These are phyloP conservation scores for Drosophila miranda DNA, from an alignment of 1,140 invertebrate genomes.

Conservation along the genomic window DNA sequence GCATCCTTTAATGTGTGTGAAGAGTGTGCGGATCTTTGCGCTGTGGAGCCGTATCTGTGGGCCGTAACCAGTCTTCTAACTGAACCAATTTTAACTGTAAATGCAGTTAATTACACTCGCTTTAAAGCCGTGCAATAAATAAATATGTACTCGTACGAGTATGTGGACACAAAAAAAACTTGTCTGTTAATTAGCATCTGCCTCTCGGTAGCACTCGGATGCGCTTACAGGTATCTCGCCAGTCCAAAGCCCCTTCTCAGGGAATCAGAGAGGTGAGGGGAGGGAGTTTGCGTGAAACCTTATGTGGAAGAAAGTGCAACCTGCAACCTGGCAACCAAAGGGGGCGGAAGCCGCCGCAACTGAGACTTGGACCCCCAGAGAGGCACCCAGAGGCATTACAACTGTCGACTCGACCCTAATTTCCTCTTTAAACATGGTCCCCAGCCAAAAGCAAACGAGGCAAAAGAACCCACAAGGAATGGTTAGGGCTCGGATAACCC, in stretches of 20 bases:
- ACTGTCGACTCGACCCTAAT: conserved; percentile 51
- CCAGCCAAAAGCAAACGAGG: conserved; percentile 22
- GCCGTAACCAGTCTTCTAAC: conserved; percentile 21
- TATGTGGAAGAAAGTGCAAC: neutral
- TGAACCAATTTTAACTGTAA: conserved; percentile 56
- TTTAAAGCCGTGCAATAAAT: conserved; percentile 30
- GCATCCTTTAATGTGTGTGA: conserved; percentile 11
- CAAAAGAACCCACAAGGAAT: conserved; percentile 22
- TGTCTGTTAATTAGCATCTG: conserved; percentile 52
- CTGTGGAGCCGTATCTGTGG: neutral
- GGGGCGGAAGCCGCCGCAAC: conserved; percentile 42
- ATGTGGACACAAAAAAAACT: conserved; percentile 25
- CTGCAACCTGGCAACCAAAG: conserved; percentile 26
- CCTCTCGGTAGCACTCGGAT: conserved; percentile 1
- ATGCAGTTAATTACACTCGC: conserved; percentile 44
- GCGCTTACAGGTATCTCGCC: too few species aligned
- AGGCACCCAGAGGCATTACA: conserved; percentile 16
- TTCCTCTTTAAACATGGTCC: conserved; percentile 64
- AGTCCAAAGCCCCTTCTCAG: too few species aligned
- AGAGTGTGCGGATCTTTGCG: neutral
- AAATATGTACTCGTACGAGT: conserved; percentile 25
- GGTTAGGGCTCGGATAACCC: conserved; percentile 32
- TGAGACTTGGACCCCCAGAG: conserved; percentile 9
- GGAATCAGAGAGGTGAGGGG: too few species aligned
- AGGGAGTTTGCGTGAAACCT: too few species aligned